A percentile compares a stretch with the other conserved stretches of the same genome.
These are phyloP conservation scores for Regulus satrapa DNA, from an alignment of 2,113 vertebrate genomes.

Conservation along the genomic window DNA sequence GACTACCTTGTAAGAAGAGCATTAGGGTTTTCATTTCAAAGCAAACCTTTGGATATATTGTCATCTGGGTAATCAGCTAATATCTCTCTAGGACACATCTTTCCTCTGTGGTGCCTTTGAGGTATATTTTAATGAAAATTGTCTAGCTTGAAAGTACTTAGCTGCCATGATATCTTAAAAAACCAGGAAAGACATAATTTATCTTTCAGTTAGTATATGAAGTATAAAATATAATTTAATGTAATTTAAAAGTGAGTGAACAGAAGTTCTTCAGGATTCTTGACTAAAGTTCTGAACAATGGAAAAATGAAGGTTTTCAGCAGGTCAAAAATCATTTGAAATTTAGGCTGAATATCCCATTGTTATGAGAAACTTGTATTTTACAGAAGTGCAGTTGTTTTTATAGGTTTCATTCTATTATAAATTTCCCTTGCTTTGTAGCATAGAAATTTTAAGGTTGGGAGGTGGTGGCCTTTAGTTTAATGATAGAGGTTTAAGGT, in stretches of 20 bases:
- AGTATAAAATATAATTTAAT: background rate
- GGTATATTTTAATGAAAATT: slow-evolving; percentile 28
- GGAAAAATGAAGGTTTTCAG: background rate
- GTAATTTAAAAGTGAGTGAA: background rate
- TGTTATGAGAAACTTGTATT: background rate
- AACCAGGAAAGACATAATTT: background rate
- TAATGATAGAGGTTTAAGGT: background rate
- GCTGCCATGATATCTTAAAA: background rate
- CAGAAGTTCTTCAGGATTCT: background rate
- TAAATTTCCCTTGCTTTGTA: background rate
- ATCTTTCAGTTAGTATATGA: background rate
- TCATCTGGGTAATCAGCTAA: background rate
- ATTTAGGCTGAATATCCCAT: background rate
- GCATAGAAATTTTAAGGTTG: background rate
- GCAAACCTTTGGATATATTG: background rate
- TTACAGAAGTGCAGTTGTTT: background rate
- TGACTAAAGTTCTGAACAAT: background rate
- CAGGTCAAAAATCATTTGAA: background rate
- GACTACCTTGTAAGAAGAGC: background rate
- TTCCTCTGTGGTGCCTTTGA: background rate
- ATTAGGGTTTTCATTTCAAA: slow-evolving; percentile 25
- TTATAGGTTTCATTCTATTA: background rate
- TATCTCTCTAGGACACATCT: background rate
- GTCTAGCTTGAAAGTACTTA: background rate
- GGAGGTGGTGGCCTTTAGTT: background rate